A percentile compares a stretch with the other conserved stretches of the same genome.
Conservation (phyloP, 2,113 vertebrate genomes). For the Phodopus roborovskii region DNA sequence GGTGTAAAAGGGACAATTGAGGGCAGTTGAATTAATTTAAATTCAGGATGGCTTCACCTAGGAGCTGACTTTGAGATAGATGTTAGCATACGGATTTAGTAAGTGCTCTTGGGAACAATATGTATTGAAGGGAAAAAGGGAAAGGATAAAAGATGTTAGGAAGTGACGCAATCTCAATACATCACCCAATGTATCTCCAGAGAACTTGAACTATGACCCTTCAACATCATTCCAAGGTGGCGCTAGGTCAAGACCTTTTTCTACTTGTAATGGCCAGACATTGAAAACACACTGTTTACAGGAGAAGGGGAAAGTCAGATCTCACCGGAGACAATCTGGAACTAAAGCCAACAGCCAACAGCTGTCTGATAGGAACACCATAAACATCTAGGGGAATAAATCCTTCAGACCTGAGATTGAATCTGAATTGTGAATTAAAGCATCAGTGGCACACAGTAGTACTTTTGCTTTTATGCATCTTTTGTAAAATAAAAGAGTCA, state of each 20-base stretch:
- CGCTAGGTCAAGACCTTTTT: background rate
- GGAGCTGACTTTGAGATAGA: background rate
- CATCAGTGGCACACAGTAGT: background rate
- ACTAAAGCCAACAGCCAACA: background rate
- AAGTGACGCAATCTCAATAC: background rate
- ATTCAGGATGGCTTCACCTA: background rate
- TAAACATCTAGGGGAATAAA: background rate
- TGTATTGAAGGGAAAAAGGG: background rate
- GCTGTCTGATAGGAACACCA: background rate
- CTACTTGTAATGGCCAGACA: background rate
- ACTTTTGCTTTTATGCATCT: background rate
- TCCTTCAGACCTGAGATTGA: background rate
- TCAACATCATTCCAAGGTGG: background rate
- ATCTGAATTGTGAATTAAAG: background rate
- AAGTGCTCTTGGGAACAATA: background rate
- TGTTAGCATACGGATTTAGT: background rate
- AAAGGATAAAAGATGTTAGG: background rate
- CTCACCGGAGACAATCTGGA: background rate
- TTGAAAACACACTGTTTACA: background rate
- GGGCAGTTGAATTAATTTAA: background rate
- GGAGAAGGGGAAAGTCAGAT: background rate
- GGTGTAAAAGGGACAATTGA: background rate
- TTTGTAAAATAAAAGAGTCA: background rate
- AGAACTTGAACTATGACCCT: background rate
- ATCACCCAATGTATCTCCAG: background rate